Evolutionary conservation across 2,888 invertebrate species (phyloP).

Genomic region (Argyra leucocephala): DNA sequence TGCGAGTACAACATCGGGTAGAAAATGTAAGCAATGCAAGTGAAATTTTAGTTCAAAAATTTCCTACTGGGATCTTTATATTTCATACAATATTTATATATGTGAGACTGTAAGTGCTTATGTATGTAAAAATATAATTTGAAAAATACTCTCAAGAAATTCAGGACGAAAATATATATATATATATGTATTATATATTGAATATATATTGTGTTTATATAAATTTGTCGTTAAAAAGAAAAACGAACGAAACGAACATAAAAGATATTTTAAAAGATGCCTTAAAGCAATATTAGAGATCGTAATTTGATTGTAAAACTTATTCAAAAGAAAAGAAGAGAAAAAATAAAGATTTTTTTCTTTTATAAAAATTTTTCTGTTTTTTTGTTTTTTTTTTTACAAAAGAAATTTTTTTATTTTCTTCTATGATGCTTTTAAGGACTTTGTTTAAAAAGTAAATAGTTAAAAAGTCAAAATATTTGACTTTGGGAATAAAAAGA

Average conservation of each 20-base stretch:
- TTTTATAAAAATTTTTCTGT: neutral
- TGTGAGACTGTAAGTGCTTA: no score
- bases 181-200: no score
- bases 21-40: no score
- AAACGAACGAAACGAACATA: neutral
- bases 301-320: slow-evolving; percentile 2
- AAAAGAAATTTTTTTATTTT: neutral
- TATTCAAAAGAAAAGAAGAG: neutral
- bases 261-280: neutral
- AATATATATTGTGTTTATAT: no score
- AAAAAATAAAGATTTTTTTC: neutral
- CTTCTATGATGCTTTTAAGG: neutral
- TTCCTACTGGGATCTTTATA: no score
- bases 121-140: no score
- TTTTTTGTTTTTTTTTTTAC: neutral
- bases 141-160: no score
- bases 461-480: slow-evolving; percentile 6
- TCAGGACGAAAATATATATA: no score
- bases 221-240: no score
- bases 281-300: neutral
- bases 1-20: no score
- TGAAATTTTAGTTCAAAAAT: no score
- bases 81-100: no score
- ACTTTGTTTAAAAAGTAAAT: neutral
- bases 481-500: neutral